Conservation (phyloP, 2,888 invertebrate genomes). For the Caenorhabditis auriculariae region DNA sequence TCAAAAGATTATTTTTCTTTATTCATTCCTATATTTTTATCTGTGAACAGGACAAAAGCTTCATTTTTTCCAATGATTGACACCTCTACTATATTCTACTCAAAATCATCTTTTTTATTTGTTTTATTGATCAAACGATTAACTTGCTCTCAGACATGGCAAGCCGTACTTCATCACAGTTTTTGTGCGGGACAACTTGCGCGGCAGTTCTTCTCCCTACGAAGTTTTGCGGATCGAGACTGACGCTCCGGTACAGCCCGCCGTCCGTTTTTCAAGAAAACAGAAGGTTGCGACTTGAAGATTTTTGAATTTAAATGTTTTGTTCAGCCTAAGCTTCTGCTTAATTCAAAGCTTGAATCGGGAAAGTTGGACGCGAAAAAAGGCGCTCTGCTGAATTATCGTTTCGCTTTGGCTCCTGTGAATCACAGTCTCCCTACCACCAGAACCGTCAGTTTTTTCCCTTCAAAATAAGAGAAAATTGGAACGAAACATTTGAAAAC, state of each 20-base stretch:
- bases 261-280: constrained; percentile 8
- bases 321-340: constrained; percentile 5
- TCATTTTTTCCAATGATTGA: too few relatives aligned
- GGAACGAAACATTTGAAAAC: too few relatives aligned
- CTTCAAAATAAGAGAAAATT: too few relatives aligned
- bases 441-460: too few relatives aligned
- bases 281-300: constrained; percentile 2
- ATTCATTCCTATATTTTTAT: too few relatives aligned
- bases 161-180: constrained; percentile 40
- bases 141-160: constrained; percentile 27
- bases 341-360: constrained; percentile 16
- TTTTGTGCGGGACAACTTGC: constrained; percentile 39
- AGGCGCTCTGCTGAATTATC: constrained; percentile 25
- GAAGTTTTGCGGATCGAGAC: constrained; percentile 28
- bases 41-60: too few relatives aligned
- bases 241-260: constrained; percentile 11
- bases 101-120: too few relatives aligned
- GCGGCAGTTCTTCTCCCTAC: constrained; percentile 41
- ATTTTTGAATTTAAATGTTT: not conserved
- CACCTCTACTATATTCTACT: too few relatives aligned
- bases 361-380: constrained; percentile 24
- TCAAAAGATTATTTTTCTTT: too few relatives aligned
- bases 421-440: too few relatives aligned
- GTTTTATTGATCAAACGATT: too few relatives aligned
- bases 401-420: constrained; percentile 29